Conservation (phyloP, 2,113 vertebrate species). For the Leptobrachium ailaonicum region DNA sequence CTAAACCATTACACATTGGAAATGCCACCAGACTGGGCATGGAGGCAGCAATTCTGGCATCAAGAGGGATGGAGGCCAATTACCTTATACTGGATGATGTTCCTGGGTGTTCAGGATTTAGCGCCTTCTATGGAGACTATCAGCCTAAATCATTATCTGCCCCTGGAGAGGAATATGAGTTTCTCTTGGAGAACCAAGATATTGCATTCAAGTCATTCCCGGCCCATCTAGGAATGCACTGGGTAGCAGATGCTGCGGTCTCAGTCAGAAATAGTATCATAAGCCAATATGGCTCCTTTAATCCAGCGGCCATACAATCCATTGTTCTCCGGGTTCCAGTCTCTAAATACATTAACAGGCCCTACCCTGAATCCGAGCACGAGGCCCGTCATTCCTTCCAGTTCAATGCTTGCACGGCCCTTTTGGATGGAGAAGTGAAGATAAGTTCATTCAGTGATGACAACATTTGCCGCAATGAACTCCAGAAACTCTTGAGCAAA, state of each 20-base stretch:
- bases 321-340: slow-evolving; percentile 77
- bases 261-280: slow-evolving; percentile 72
- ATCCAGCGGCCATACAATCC: slow-evolving; percentile 65
- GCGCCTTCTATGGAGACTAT: slow-evolving; percentile 81
- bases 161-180: slow-evolving; percentile 57
- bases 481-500: slow-evolving; percentile 70
- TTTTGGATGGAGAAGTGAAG: slow-evolving; percentile 78
- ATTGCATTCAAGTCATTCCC: slow-evolving; percentile 86
- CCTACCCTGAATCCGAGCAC: slow-evolving; percentile 81
- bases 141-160: slow-evolving; percentile 62
- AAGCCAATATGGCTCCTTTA: slow-evolving; percentile 60
- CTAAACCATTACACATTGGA: slow-evolving; percentile 82
- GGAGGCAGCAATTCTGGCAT: slow-evolving; percentile 81
- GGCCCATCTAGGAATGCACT: slow-evolving; percentile 88
- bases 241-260: slow-evolving; percentile 80
- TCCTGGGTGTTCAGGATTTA: slow-evolving; percentile 78
- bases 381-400: slow-evolving; percentile 88
- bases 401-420: slow-evolving; percentile 79
- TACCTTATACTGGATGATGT: slow-evolving; percentile 73
- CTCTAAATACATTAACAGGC: slow-evolving; percentile 87
- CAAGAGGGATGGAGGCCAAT: slow-evolving; percentile 78
- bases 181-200: slow-evolving; percentile 83
- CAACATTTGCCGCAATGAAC: slow-evolving; percentile 68
- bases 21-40: slow-evolving; percentile 81
- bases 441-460: slow-evolving; percentile 70